Percentiles rank a stretch among this genome's conserved stretches.
Evolutionary conservation across 2,797 vertebrate species (phyloP).

Genomic region (Iguana delicatissima): DNA sequence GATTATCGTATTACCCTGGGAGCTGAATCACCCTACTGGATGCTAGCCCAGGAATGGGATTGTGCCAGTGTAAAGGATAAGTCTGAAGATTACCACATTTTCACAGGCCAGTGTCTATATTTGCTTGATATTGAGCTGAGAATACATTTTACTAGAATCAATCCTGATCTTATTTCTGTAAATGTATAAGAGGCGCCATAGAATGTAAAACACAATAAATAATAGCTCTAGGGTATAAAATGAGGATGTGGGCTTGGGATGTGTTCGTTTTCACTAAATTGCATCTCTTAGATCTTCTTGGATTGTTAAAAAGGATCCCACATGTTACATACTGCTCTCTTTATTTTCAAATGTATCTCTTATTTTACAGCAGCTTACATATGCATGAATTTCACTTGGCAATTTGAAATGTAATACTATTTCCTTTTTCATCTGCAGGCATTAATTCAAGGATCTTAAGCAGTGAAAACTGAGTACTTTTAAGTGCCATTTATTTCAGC

Average conservation of each 20-base stretch:
- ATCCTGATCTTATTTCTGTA: background rate
- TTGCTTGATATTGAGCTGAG: background rate
- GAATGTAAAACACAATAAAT: background rate
- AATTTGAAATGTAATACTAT: background rate
- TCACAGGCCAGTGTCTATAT: background rate
- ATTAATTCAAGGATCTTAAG: background rate
- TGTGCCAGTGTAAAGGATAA: background rate
- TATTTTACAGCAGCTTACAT: background rate
- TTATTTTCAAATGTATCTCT: background rate
- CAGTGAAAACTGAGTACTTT: background rate
- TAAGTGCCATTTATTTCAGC: background rate
- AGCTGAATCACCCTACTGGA: slow-evolving; percentile 12
- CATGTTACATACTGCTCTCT: background rate
- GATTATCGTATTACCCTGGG: background rate
- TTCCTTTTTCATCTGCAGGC: background rate
- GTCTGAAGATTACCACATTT: background rate
- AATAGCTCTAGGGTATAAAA: background rate
- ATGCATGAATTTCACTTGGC: background rate
- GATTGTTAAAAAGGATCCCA: background rate
- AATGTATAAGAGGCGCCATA: background rate
- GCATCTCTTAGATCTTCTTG: background rate
- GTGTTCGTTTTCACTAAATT: background rate
- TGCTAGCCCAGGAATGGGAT: background rate
- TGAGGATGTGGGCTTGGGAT: background rate
- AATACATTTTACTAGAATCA: background rate